Conservation (phyloP, 2,797 vertebrate species). For the Microctenopoma stevenorrisi region DNA sequence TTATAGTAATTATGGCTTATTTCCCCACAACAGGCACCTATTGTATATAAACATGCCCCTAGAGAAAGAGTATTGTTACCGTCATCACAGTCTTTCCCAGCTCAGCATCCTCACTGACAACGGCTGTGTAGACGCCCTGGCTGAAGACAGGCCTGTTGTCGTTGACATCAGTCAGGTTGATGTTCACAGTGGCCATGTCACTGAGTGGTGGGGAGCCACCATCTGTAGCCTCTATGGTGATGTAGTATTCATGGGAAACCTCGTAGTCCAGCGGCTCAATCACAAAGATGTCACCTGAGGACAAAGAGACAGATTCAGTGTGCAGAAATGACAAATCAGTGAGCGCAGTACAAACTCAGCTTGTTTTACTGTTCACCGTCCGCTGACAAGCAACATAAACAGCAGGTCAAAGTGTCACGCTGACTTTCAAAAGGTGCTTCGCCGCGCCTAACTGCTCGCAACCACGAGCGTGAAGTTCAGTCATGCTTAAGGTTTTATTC, state of each 20-base stretch:
- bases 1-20: conserved; percentile 26
- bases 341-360: too few relatives aligned
- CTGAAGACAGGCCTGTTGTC: conserved; percentile 94
- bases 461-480: conserved; percentile 7
- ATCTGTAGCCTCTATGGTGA: conserved; percentile 94
- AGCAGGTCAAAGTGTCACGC: conserved; percentile 4
- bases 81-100: conserved; percentile 89
- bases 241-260: conserved; percentile 91
- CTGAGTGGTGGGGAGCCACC: conserved; percentile 93
- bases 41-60: neutral
- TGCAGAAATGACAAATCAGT: too few relatives aligned
- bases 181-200: conserved; percentile 93
- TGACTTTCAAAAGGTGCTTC: conserved; percentile 24
- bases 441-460: neutral
- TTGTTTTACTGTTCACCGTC: neutral
- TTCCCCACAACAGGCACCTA: conserved; percentile 12
- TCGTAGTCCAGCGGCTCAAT: conserved; percentile 94
- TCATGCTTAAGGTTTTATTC: neutral
- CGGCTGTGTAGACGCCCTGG: conserved; percentile 91
- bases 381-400: conserved; percentile 5
- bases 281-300: conserved; percentile 91
- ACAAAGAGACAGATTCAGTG: neutral
- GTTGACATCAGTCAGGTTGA: conserved; percentile 96
- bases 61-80: conserved; percentile 70
- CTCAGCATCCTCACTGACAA: conserved; percentile 91